phyloP scores from a whole-genome alignment of 2,797 vertebrate genomes.

The Menidia menidia region DNA sequence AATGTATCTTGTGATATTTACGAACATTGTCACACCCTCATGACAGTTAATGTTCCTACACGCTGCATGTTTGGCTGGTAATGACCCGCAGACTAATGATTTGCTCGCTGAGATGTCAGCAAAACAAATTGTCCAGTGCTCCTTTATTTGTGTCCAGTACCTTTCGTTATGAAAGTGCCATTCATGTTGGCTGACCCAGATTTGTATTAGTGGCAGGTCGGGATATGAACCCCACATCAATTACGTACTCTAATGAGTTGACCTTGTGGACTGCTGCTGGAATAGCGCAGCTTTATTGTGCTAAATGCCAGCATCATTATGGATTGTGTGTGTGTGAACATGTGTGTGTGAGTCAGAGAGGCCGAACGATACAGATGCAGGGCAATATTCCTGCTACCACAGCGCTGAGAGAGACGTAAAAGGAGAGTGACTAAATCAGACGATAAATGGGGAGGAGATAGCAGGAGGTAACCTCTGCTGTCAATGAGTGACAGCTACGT shows the following conservation, averaged over 20 bases:
- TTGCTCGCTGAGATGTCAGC: conserved; percentile 43
- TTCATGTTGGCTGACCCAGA: conserved; percentile 35
- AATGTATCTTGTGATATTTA: background rate
- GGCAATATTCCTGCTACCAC: conserved; percentile 10
- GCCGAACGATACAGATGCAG: conserved; percentile 19
- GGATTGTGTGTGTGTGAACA: conserved; percentile 16
- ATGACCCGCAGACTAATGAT: conserved; percentile 20
- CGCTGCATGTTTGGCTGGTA: conserved; percentile 11
- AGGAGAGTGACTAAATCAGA: conserved; percentile 15
- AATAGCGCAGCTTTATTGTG: conserved; percentile 56
- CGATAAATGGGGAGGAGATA: conserved; percentile 18
- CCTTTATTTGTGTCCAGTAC: conserved; percentile 33
- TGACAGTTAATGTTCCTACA: background rate
- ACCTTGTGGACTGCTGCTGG: conserved; percentile 62
- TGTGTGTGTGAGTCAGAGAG: conserved; percentile 9
- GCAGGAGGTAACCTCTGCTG: conserved; percentile 15
- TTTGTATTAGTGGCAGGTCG: conserved; percentile 50
- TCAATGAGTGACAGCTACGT: conserved; percentile 14
- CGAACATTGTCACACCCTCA: background rate
- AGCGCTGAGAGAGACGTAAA: conserved; percentile 8
- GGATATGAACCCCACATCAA: conserved; percentile 56
- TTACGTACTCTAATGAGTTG: conserved; percentile 73
- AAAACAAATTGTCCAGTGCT: conserved; percentile 27
- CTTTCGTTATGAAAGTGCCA: conserved; percentile 44
- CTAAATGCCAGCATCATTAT: conserved; percentile 74